These are phyloP conservation scores for Prunella fulvescens DNA, from an alignment of 2,113 vertebrate species.

Conservation along the genomic window DNA sequence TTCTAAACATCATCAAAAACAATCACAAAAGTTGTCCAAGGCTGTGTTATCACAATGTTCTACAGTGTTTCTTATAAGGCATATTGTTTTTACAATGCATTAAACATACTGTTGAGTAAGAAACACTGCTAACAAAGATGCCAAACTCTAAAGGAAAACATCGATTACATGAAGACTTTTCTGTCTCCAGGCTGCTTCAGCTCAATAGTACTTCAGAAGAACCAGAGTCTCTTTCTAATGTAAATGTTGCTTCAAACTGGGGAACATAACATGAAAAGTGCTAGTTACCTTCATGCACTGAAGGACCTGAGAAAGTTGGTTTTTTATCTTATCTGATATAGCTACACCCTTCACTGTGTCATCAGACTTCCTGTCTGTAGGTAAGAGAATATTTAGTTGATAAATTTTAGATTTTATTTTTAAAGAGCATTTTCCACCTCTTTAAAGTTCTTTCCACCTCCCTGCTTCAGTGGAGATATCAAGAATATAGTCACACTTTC, in stretches of 20 bases:
- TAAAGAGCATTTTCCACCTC: background rate
- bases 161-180: background rate
- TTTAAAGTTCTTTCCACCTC: background rate
- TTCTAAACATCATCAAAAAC: background rate
- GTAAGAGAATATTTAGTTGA: background rate
- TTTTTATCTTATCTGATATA: background rate
- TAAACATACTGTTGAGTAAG: background rate
- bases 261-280: background rate
- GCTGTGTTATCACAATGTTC: background rate
- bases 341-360: background rate
- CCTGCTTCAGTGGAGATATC: background rate
- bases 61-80: background rate
- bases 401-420: slow-evolving; percentile 10
- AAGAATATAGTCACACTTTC: background rate
- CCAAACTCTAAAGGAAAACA: background rate
- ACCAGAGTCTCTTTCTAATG: background rate
- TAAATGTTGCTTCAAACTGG: background rate
- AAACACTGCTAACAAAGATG: background rate
- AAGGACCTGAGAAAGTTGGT: background rate
- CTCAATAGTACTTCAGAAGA: slow-evolving; percentile 1
- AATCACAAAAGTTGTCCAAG: background rate
- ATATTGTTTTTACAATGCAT: background rate
- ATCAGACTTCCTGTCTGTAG: background rate
- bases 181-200: background rate
- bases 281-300: background rate